Conservation (phyloP, 2,797 vertebrate genomes). For the Gobionotothen gibberifrons region DNA sequence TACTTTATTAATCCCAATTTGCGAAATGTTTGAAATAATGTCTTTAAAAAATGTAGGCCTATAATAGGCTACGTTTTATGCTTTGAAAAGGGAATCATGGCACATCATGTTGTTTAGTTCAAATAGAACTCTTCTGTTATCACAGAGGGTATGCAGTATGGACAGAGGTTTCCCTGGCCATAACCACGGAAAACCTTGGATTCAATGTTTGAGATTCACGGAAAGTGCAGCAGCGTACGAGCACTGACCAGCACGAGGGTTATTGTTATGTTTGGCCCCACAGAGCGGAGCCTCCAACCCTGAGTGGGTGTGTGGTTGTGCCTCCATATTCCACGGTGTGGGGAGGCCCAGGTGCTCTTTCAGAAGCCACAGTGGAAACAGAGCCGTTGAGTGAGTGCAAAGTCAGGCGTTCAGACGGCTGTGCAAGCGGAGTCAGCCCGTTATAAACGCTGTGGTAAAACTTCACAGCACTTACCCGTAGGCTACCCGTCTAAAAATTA, state of each 20-base stretch:
- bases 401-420: constrained; percentile 60
- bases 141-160: constrained; percentile 11
- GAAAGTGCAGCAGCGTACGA: constrained; percentile 59
- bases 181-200: constrained; percentile 67
- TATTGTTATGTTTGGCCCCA: constrained; percentile 81
- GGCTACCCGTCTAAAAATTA: constrained; percentile 55
- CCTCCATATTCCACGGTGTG: constrained; percentile 70
- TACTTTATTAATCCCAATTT: no score
- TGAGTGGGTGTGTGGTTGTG: constrained; percentile 68
- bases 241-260: constrained; percentile 54
- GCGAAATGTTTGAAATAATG: no score
- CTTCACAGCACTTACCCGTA: constrained; percentile 55
- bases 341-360: constrained; percentile 77
- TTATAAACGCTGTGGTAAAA: constrained; percentile 58
- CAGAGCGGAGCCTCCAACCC: constrained; percentile 53
- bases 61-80: neutral
- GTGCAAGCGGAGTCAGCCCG: constrained; percentile 66
- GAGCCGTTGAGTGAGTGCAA: constrained; percentile 52
- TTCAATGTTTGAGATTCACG: constrained; percentile 57
- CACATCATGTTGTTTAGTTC: neutral
- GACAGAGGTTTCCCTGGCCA: constrained; percentile 44
- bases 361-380: constrained; percentile 71
- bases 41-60: neutral
- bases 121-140: neutral
- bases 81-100: neutral